Percentiles rank a stretch among this genome's conserved stretches.
Evolutionary conservation across 1,140 invertebrate species (phyloP).

Genomic region (Brachionus manjavacas): DNA sequence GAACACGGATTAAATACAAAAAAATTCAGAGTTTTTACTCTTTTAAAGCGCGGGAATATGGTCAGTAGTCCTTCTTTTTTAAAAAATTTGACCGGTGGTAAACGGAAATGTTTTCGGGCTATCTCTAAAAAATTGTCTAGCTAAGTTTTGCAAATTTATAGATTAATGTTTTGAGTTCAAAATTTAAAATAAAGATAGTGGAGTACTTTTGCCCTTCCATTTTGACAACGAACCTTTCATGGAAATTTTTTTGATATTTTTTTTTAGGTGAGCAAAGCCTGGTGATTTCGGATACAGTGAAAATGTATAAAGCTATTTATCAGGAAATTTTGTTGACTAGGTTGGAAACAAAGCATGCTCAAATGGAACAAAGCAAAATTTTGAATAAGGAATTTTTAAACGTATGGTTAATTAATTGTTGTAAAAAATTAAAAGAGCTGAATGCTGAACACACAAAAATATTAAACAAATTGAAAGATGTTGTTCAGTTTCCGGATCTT

Average conservation of each 20-base stretch:
- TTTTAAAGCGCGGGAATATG: too few species aligned
- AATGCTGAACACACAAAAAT: conserved; percentile 32
- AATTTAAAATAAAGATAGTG: too few species aligned
- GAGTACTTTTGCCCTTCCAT: too few species aligned
- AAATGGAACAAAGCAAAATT: background rate
- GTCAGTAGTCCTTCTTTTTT: too few species aligned
- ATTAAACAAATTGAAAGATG: background rate
- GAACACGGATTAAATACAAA: too few species aligned
- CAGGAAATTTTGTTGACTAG: background rate
- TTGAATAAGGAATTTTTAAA: conserved; percentile 22
- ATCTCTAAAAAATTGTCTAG: too few species aligned
- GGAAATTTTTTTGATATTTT: background rate
- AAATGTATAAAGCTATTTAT: background rate
- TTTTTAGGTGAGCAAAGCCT: background rate
- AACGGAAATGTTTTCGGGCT: too few species aligned
- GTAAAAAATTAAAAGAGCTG: conserved; percentile 19
- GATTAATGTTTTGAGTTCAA: too few species aligned
- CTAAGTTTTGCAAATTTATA: too few species aligned
- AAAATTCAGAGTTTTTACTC: too few species aligned
- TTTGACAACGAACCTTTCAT: too few species aligned
- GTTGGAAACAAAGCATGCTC: conserved; percentile 3
- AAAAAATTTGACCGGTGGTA: too few species aligned
- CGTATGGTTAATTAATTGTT: conserved; percentile 1
- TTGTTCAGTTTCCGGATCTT: conserved; percentile 39
- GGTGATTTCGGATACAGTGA: background rate